Base-by-base conservation (phyloP, 2,113 vertebrate genomes). In the Mohoua ochrocephala region DNA sequence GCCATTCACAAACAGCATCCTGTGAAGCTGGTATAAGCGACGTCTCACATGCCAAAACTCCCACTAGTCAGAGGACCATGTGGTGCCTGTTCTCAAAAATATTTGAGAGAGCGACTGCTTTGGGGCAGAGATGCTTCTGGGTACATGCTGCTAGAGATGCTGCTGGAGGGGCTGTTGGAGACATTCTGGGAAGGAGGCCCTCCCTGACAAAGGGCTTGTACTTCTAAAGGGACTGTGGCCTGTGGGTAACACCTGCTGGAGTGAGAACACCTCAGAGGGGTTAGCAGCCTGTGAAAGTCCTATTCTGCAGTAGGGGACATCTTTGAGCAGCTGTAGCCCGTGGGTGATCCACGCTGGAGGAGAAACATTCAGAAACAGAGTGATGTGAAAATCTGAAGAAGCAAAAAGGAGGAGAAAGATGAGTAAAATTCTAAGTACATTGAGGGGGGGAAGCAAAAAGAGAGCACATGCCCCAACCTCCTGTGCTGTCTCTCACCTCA, bases 291-390 rank as follows among this genome's bases (percentile, higher is more conserved):
- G 11, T 65, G 33, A 37, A 88, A 56, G 27, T 9, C 8, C 16
- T 68, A 0, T 59, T 50, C 69, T 85, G 49, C 13, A 42, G 7
- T 7, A 70, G 7, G 6, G 12, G 12, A n/a, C 21, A 21, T 39
- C 28, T 45, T 33, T 74, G 54, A 88, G 41, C 8, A 50, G 7
- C 20, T 33, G 7, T 15, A 56, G 15, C 2, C n/a, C 22, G 26
- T 26, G 27, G 20, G 14, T 65, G 26, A 59, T 17, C 31, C 33
- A 15, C 0, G 0, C 15, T 67, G 27, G 11, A 49, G 30, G 27
- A 63, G 3, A 6, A 75, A 49, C 19, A 31, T 18, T 64, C 54
- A 78, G 53, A 77, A 92, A 68, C 1, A 59, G 13, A 13, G 14
- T 15, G 9, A 47, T 12, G 3, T 35, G 49, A 77, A 61, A 78